Evolutionary conservation across 2,888 invertebrate species (phyloP).

Genomic region (Nymphalis c-album): DNA sequence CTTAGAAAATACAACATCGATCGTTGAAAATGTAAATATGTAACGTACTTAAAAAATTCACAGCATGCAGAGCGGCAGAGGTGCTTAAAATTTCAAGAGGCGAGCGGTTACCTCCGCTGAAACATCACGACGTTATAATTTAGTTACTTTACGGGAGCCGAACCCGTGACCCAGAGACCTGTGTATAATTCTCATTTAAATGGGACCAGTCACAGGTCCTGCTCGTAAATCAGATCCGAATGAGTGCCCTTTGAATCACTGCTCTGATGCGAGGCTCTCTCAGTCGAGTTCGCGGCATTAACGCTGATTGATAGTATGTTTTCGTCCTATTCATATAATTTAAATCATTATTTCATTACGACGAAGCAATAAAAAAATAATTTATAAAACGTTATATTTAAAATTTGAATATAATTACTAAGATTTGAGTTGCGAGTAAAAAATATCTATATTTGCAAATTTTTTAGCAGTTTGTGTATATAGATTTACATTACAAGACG

Average conservation of each 20-base stretch:
- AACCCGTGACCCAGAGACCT: conserved; percentile 60
- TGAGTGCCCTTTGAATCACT: conserved; percentile 13
- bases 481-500: too few relatives aligned
- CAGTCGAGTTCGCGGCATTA: background rate
- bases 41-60: conserved; percentile 65
- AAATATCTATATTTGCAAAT: too few relatives aligned
- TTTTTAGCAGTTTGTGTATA: too few relatives aligned
- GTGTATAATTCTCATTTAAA: conserved; percentile 66
- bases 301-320: background rate
- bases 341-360: too few relatives aligned
- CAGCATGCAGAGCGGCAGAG: conserved; percentile 55
- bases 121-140: conserved; percentile 68
- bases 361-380: too few relatives aligned
- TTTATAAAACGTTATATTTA: too few relatives aligned
- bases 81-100: conserved; percentile 75
- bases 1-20: conserved; percentile 19
- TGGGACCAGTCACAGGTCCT: conserved; percentile 20
- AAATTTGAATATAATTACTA: too few relatives aligned
- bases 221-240: conserved; percentile 17
- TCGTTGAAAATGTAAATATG: conserved; percentile 54
- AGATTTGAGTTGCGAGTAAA: too few relatives aligned
- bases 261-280: conserved; percentile 3
- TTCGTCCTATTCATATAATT: background rate
- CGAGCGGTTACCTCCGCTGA: conserved; percentile 62
- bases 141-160: conserved; percentile 74